phyloP scores from a whole-genome alignment of 2,797 vertebrate species.

The Perdix hodgsoniae region DNA sequence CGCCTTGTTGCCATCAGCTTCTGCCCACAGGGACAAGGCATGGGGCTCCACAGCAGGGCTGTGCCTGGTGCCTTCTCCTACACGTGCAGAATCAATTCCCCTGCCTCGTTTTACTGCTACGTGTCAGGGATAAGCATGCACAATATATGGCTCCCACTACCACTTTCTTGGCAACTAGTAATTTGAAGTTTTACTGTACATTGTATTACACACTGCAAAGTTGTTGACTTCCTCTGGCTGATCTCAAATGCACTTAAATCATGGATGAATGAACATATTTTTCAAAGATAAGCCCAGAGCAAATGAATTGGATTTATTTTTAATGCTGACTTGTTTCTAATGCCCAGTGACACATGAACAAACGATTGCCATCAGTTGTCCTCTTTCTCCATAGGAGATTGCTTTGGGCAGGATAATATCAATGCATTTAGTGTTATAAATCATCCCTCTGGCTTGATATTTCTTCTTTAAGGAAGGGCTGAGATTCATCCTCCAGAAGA shows the following conservation, averaged over 20 bases:
- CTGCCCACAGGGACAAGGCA: not conserved
- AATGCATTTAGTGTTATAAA: conserved; percentile 28
- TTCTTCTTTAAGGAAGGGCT: not conserved
- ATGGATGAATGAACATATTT: conserved; percentile 36
- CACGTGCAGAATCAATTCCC: not conserved
- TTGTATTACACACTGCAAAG: not conserved
- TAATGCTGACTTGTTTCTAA: conserved; percentile 57
- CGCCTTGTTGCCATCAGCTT: not conserved
- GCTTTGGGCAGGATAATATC: conserved; percentile 48
- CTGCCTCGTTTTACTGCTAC: not conserved
- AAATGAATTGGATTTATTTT: conserved; percentile 67
- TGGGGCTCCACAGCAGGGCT: not conserved
- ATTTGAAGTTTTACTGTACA: not conserved
- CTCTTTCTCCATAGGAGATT: conserved; percentile 15
- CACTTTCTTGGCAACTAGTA: not conserved
- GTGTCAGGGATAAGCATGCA: not conserved
- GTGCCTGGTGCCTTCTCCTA: not conserved
- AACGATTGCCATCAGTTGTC: conserved; percentile 45
- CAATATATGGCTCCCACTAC: not conserved
- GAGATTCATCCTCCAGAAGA: not conserved
- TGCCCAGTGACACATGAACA: conserved; percentile 52
- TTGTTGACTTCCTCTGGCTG: not conserved
- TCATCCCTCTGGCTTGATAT: not conserved
- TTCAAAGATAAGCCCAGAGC: conserved; percentile 61
- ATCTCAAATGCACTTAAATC: conserved; percentile 49